These are phyloP conservation scores for Emys orbicularis DNA, from an alignment of 2,797 vertebrate genomes.

Conservation along the genomic window DNA sequence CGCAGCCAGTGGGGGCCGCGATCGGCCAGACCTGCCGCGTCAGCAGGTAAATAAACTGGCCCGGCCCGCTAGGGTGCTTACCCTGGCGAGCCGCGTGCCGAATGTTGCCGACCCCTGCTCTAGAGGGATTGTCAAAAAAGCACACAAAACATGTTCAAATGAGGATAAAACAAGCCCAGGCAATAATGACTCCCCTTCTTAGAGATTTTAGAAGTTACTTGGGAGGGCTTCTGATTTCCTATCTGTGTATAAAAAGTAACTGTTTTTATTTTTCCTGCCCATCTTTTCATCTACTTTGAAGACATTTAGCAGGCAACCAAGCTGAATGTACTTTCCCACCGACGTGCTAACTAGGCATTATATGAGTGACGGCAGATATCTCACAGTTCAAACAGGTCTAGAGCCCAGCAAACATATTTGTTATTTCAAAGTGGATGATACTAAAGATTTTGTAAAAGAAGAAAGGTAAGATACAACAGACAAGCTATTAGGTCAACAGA, in stretches of 20 bases:
- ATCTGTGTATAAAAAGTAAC: not conserved
- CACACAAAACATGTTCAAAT: not conserved
- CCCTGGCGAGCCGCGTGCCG: no score
- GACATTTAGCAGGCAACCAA: not conserved
- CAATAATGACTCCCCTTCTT: not conserved
- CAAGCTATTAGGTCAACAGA: slow-evolving; percentile 34
- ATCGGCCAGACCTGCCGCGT: no score
- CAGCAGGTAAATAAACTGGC: no score
- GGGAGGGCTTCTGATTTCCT: not conserved
- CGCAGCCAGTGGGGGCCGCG: no score
- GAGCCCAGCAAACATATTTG: slow-evolving; percentile 41
- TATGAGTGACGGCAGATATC: slow-evolving; percentile 37
- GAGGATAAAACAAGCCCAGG: not conserved
- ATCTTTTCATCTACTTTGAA: slow-evolving; percentile 49
- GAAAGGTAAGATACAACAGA: slow-evolving; percentile 23
- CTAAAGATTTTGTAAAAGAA: slow-evolving; percentile 37
- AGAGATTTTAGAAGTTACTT: not conserved
- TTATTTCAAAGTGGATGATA: slow-evolving; percentile 68
- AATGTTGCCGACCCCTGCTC: not conserved
- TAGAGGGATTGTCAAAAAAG: not conserved
- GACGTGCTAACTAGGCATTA: slow-evolving; percentile 24
- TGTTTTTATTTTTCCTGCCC: not conserved
- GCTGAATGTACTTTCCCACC: not conserved
- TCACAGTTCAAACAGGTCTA: slow-evolving; percentile 50
- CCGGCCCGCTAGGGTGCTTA: no score